Base-by-base conservation (phyloP, 2,113 vertebrate genomes). In the Falco punctatus region DNA sequence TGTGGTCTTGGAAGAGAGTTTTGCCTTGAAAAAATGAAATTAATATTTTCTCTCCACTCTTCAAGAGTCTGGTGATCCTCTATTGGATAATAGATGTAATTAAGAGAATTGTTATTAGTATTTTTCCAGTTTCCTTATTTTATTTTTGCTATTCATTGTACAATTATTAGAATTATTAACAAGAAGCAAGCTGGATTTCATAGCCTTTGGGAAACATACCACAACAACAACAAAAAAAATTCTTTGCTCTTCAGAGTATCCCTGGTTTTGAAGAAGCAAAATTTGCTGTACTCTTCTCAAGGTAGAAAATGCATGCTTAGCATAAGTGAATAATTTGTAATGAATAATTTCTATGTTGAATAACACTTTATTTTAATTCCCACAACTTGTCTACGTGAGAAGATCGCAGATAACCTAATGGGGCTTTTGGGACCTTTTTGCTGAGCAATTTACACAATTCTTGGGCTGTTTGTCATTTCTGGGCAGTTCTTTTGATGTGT, bases 1-100 rank as follows among this genome's bases (percentile, higher is more conserved):
- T 92, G 92, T 95, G 95, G 88, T 94, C 84, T 87, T 80, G 70
- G 70, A 91, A 92, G 24, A 61, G 11, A 59, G 15, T n/a, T 87
- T 85, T 82, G 58, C n/a, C 40, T 70, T 65, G n/a, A 55, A 73
- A 62, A 66, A 90, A 90, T 26, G 1, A 65, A 81, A 77, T 81
- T 49, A 66, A n/a, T 77, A 80, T 73, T 91, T 44, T 27, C 6
- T 49, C 27, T 71, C 44, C 4, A 13, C 28, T 88, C 12, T 86
- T 79, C 24, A 51, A 7, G 24, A 61, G 62, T 22, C 21, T 27
- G 2, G 17, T 27, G 46, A 66, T 69, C 5, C 21, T 58, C 32
- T 81, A 6, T 17, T 51, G n/a, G 6, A 57, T n/a, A 61, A 44
- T 51, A 70, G 46, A 75, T n/a, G 5, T 23, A 81, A 23, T 73